Base-by-base conservation (phyloP, 2,797 vertebrate genomes). In the Sebastes trivittatus region DNA sequence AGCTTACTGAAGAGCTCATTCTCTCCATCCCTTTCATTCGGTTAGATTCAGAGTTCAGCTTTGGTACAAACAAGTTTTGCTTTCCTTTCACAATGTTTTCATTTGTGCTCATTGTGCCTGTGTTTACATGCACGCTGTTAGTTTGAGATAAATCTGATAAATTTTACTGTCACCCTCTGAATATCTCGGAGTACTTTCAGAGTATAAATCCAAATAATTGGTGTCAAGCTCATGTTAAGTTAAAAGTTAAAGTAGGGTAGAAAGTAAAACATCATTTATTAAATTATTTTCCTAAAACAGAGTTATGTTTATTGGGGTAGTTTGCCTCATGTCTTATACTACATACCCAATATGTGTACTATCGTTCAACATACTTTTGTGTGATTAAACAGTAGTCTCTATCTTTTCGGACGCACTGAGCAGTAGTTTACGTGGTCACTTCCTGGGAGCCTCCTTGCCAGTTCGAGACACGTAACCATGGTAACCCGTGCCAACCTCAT, bases 151-250 rank as follows among this genome's bases (percentile, higher is more conserved):
- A 87, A 77, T 77, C 56, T 54, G 36, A 54, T 70, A 49, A 18
- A 73, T 32, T 62, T 72, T 27, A 30, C 42, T 18, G 54, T 60
- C 65, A 14, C 52, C 62, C 55, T 1, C 30, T 23, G 8, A 56
- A 56, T 32, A 72, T 61, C 25, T 80, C 18, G 3, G 16, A 61
- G 11, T 27, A 46, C 32, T 14, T 72, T 74, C 4, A 9, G 11
- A 75, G 34, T 42, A 29, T 36, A 38, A 67, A 78, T 78, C 16
- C 4, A 58, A 81, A 25, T 62, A 79, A 80, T 75, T 88, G 56
- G 60, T 77, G 65, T 70, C 36, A 68, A 55, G 30, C 13, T 63
- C 69, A 11, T 60, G 23, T 71, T 71, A 55, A 63, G 27, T 71
- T 56, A 34, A 42, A 70, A 46, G 22, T 55, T 61, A 25, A 49